Conservation (phyloP, 2,888 invertebrate genomes). For the Ornithoptera priamus region DNA sequence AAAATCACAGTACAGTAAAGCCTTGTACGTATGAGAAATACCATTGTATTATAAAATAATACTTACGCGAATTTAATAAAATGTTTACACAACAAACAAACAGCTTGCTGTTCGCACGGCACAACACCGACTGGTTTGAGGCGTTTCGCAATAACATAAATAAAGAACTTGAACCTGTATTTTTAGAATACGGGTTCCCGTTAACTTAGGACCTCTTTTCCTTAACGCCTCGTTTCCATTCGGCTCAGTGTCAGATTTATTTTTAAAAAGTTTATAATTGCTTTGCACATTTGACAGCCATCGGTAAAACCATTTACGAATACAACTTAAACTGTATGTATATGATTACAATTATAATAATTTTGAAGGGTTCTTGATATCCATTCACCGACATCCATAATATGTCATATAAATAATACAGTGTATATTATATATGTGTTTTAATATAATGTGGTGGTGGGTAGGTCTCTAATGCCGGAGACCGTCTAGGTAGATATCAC, state of each 20-base stretch:
- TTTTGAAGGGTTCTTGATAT: background rate
- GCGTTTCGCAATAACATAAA: conserved; percentile 27
- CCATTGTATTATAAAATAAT: background rate
- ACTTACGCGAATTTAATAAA: conserved; percentile 17
- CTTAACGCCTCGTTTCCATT: conserved; percentile 1
- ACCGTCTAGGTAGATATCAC: too few species aligned
- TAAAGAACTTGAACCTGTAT: conserved; percentile 19
- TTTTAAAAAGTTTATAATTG: background rate
- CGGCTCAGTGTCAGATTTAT: background rate
- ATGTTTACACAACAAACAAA: conserved; percentile 14
- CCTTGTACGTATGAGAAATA: background rate
- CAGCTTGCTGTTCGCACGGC: conserved; percentile 15
- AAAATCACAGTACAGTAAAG: too few species aligned
- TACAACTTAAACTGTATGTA: background rate
- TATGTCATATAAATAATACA: too few species aligned
- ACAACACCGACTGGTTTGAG: conserved; percentile 19
- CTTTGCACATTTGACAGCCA: background rate
- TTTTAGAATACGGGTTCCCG: conserved; percentile 26
- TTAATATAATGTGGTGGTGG: too few species aligned
- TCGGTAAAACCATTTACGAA: conserved; percentile 1
- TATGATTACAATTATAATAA: background rate
- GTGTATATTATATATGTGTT: too few species aligned
- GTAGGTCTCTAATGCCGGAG: too few species aligned
- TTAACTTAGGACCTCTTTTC: conserved; percentile 8
- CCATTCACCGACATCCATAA: too few species aligned